Conservation (phyloP, 2,113 vertebrate species). For the Lophius piscatorius region DNA sequence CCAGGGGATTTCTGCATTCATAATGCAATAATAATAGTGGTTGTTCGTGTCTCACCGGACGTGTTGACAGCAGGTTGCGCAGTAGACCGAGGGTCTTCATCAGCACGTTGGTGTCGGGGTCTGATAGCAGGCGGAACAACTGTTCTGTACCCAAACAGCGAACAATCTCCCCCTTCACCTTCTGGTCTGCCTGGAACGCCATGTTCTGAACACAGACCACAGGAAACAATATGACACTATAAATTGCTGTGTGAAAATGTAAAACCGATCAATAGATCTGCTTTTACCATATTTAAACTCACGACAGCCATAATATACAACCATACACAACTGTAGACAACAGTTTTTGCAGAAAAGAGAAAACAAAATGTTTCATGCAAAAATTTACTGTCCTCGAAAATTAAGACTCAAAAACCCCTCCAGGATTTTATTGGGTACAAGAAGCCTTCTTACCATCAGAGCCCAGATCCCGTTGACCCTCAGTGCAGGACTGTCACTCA, state of each 20-base stretch:
- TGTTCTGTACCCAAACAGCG: conserved; percentile 96
- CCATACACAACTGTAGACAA: background rate
- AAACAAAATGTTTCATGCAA: background rate
- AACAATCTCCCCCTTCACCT: conserved; percentile 97
- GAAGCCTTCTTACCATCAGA: conserved; percentile 88
- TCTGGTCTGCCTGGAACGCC: conserved; percentile 99
- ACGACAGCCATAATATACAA: background rate
- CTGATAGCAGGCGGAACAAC: conserved; percentile 94
- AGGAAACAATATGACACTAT: background rate
- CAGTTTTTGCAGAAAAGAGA: background rate
- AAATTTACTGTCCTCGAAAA: background rate
- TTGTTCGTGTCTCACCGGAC: conserved; percentile 86
- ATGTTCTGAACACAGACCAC: conserved; percentile 86
- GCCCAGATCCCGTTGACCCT: conserved; percentile 99
- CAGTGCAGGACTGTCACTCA: conserved; percentile 96
- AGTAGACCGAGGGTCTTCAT: conserved; percentile 98
- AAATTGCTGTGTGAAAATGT: background rate
- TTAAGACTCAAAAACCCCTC: background rate
- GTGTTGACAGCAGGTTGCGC: conserved; percentile 95
- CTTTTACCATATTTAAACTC: background rate
- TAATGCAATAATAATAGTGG: too few species aligned
- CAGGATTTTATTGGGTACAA: background rate
- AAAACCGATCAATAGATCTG: background rate
- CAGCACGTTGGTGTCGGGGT: conserved; percentile 94
- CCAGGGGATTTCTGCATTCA: too few species aligned